These are phyloP conservation scores for Bombus pascuorum DNA, from an alignment of 1,140 invertebrate species.

Conservation along the genomic window DNA sequence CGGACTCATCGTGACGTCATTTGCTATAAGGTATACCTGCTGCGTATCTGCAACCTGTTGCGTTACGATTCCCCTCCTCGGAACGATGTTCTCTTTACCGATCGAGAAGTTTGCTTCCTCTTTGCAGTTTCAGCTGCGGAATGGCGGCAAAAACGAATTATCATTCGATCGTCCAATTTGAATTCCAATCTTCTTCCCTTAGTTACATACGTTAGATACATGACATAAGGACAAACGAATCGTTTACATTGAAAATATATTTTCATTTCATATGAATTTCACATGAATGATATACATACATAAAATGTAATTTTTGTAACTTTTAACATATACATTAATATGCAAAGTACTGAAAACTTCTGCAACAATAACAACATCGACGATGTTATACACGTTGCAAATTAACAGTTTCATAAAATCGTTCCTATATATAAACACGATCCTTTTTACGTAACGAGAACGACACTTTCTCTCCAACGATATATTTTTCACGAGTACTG, in stretches of 20 bases:
- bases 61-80: background rate
- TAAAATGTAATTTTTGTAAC: conserved; percentile 17
- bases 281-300: conserved; percentile 51
- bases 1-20: conserved; percentile 10
- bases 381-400: conserved; percentile 2
- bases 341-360: conserved; percentile 24
- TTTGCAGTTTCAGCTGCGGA: too few relatives aligned
- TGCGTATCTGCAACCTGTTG: conserved; percentile 29
- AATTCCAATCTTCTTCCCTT: background rate
- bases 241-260: conserved; percentile 69
- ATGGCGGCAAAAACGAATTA: background rate
- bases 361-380: conserved; percentile 20
- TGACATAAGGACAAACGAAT: conserved; percentile 5
- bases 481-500: background rate
- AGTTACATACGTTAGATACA: background rate
- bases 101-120: background rate
- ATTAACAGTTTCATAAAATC: conserved; percentile 36
- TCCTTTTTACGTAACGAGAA: conserved; percentile 9
- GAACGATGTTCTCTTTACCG: background rate
- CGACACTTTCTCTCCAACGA: background rate
- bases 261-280: conserved; percentile 54
- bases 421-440: conserved; percentile 28
- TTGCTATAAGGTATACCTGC: background rate
- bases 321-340: conserved; percentile 30
- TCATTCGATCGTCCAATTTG: background rate